These are phyloP conservation scores for Scarus forsteni DNA, from an alignment of 2,797 vertebrate genomes.

Conservation along the genomic window DNA sequence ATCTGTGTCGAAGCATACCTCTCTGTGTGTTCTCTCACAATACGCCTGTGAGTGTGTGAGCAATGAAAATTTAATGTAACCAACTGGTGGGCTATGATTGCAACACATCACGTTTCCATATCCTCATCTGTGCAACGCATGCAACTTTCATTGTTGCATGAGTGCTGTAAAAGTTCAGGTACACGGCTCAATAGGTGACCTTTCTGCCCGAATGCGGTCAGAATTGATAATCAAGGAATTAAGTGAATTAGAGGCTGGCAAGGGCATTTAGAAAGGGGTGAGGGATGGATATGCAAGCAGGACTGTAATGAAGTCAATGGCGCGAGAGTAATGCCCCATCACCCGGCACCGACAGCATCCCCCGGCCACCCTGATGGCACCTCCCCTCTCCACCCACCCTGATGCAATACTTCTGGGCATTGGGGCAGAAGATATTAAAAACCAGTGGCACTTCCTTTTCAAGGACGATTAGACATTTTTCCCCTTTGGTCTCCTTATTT, in stretches of 20 bases:
- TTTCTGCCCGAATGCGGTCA: constrained; percentile 74
- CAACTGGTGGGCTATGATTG: constrained; percentile 54
- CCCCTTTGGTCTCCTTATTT: constrained; percentile 73
- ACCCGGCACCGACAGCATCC: constrained; percentile 66
- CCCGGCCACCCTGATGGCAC: constrained; percentile 54
- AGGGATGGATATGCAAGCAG: constrained; percentile 77
- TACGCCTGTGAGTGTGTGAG: constrained; percentile 58
- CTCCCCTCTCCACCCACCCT: constrained; percentile 56
- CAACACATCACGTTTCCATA: constrained; percentile 43
- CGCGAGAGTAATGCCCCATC: constrained; percentile 82
- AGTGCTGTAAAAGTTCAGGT: constrained; percentile 70
- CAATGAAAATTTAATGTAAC: constrained; percentile 69
- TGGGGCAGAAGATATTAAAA: constrained; percentile 79
- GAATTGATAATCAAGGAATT: constrained; percentile 85
- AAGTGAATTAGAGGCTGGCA: constrained; percentile 81
- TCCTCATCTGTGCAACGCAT: constrained; percentile 20
- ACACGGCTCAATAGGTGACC: constrained; percentile 71
- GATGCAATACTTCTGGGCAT: constrained; percentile 75
- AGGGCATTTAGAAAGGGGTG: constrained; percentile 70
- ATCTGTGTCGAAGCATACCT: constrained; percentile 66
- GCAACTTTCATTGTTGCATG: constrained; percentile 43
- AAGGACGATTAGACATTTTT: constrained; percentile 78
- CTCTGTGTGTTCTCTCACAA: constrained; percentile 44
- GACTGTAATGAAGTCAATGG: constrained; percentile 84
- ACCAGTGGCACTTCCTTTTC: constrained; percentile 77